A percentile compares a stretch with the other conserved stretches of the same genome.
These are phyloP conservation scores for Salvelinus fontinalis DNA, from an alignment of 2,113 vertebrate species.

Conservation along the genomic window DNA sequence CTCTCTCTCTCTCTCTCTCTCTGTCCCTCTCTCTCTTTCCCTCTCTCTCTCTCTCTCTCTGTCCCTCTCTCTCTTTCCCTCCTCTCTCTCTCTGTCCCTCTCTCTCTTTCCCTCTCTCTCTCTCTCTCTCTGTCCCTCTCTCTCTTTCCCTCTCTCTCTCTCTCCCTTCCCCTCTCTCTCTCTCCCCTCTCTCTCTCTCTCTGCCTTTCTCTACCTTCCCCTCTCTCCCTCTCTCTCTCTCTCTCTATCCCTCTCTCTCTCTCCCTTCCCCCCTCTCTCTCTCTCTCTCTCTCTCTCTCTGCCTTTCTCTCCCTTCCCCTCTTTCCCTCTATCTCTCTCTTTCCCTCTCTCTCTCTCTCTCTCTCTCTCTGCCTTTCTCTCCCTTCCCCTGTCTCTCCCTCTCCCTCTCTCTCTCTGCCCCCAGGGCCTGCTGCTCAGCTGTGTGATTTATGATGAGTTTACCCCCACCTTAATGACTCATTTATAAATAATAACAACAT, in stretches of 20 bases:
- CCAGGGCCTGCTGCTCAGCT: not conserved
- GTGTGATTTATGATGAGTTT: too few species aligned
- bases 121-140: too few species aligned
- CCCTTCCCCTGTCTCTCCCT: not conserved
- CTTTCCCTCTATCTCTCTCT: too few species aligned
- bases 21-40: not conserved
- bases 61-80: not conserved
- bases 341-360: not conserved
- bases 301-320: not conserved
- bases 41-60: not conserved
- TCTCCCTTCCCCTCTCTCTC: not conserved
- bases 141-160: fast-evolving
- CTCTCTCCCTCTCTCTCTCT: too few species aligned
- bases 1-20: not conserved
- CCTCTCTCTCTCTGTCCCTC: too few species aligned
- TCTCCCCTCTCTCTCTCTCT: too few species aligned
- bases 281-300: conserved; percentile 1
- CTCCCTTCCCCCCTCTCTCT: not conserved
- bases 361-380: not conserved
- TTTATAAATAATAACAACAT: too few species aligned
- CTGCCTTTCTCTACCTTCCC: too few species aligned
- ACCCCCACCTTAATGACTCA: too few species aligned
- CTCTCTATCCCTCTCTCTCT: not conserved
- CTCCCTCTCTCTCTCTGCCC: not conserved
- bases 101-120: too few species aligned